phyloP scores from a whole-genome alignment of 2,888 invertebrate genomes.

The Romanomermis culicivorax region DNA sequence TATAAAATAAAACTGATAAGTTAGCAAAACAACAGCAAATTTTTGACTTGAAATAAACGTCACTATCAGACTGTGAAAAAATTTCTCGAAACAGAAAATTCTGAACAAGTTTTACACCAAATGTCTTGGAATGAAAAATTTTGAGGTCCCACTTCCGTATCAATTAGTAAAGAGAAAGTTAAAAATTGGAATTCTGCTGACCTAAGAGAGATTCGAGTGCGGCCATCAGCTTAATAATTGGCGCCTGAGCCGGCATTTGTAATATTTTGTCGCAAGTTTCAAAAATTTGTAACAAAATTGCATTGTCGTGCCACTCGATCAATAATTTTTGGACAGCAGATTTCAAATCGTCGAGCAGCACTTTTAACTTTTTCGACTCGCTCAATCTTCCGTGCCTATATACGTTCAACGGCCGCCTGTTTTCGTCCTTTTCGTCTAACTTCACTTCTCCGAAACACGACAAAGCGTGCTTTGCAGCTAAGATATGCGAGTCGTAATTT shows the following conservation, averaged over 20 bases:
- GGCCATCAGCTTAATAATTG: conserved; percentile 63
- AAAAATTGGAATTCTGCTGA: no score
- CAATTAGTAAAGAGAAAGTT: no score
- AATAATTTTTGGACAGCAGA: not conserved
- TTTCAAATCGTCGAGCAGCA: not conserved
- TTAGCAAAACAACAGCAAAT: no score
- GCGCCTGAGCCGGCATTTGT: conserved; percentile 40
- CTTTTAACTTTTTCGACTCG: not conserved
- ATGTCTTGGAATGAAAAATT: no score
- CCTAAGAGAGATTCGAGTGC: conserved; percentile 69
- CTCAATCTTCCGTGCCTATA: not conserved
- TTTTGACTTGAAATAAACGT: no score
- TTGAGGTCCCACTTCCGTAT: no score
- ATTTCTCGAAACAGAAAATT: no score
- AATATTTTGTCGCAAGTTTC: not conserved
- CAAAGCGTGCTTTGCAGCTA: not conserved
- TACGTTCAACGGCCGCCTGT: conserved; percentile 1
- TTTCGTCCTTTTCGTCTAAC: not conserved
- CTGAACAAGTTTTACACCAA: no score
- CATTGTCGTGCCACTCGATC: conserved; percentile 7
- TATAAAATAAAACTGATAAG: no score
- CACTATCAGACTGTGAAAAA: no score
- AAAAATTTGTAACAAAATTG: not conserved
- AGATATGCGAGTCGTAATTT: not conserved
- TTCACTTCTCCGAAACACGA: not conserved